Conservation (phyloP, 2,113 vertebrate species). For the Serilophus lunatus region DNA sequence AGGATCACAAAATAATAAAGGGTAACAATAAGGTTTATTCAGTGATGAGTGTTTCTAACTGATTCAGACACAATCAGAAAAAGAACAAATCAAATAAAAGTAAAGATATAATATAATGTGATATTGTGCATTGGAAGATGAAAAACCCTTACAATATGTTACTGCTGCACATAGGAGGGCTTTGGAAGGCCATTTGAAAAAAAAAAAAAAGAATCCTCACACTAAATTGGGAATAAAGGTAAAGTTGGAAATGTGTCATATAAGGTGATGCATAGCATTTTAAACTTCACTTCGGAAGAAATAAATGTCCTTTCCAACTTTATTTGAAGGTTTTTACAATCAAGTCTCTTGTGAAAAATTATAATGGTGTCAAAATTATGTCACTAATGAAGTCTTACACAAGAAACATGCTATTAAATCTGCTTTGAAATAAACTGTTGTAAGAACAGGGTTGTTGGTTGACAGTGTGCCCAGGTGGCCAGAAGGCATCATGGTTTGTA, state of each 20-base stretch:
- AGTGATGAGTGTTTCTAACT: background rate
- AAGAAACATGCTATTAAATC: background rate
- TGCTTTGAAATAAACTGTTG: background rate
- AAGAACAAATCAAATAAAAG: background rate
- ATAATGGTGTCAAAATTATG: background rate
- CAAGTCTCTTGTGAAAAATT: background rate
- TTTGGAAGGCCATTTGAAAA: background rate
- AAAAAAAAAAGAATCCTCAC: background rate
- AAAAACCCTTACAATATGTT: background rate
- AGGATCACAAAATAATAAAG: background rate
- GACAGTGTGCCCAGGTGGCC: too few species aligned
- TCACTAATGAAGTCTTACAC: background rate
- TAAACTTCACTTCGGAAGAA: background rate
- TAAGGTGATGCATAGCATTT: background rate
- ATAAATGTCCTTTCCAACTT: background rate
- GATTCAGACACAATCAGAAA: background rate
- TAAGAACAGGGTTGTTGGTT: background rate
- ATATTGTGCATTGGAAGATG: background rate
- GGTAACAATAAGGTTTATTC: background rate
- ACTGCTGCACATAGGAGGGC: background rate
- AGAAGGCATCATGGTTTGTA: background rate
- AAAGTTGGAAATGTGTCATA: background rate
- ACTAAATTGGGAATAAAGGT: background rate
- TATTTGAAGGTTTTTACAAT: background rate
- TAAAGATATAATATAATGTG: background rate